These are phyloP conservation scores for Plotosus lineatus DNA, from an alignment of 2,113 vertebrate species.

Conservation along the genomic window DNA sequence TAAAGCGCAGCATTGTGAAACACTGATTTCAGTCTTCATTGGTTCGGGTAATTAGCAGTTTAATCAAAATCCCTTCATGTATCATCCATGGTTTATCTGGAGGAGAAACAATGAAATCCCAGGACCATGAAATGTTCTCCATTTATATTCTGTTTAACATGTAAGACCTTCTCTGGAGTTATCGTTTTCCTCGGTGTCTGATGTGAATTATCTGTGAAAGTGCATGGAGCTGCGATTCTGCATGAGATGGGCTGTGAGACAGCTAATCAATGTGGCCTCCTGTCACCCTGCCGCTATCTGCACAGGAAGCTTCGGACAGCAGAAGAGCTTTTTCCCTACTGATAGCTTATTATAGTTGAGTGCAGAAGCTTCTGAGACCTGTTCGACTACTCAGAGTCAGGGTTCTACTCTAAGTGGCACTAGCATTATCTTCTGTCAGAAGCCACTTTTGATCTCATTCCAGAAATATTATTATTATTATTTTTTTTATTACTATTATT, in stretches of 20 bases:
- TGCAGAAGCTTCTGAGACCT: not conserved
- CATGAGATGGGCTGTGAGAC: slow-evolving; percentile 46
- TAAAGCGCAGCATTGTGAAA: too few relatives aligned
- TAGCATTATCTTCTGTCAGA: not conserved
- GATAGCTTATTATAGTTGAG: slow-evolving; percentile 24
- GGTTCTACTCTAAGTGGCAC: not conserved
- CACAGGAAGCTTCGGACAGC: slow-evolving; percentile 33
- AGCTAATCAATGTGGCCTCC: slow-evolving; percentile 56
- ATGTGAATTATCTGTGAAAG: slow-evolving; percentile 57
- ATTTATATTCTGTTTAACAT: slow-evolving; percentile 11
- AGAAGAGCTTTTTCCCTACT: slow-evolving; percentile 27
- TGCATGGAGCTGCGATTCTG: slow-evolving; percentile 49
- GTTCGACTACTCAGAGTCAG: not conserved
- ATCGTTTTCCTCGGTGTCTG: not conserved
- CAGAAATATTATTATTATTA: too few relatives aligned
- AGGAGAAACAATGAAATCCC: not conserved
- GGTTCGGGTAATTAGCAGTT: not conserved
- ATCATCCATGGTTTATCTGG: not conserved
- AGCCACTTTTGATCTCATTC: not conserved
- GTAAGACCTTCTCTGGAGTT: slow-evolving; percentile 20
- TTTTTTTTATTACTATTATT: too few relatives aligned
- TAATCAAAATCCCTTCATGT: not conserved
- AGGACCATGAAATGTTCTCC: not conserved
- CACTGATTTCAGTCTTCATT: not conserved
- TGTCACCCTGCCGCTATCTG: slow-evolving; percentile 49